Conservation (phyloP, 1,140 invertebrate genomes). For the Sycophila sp. region DNA sequence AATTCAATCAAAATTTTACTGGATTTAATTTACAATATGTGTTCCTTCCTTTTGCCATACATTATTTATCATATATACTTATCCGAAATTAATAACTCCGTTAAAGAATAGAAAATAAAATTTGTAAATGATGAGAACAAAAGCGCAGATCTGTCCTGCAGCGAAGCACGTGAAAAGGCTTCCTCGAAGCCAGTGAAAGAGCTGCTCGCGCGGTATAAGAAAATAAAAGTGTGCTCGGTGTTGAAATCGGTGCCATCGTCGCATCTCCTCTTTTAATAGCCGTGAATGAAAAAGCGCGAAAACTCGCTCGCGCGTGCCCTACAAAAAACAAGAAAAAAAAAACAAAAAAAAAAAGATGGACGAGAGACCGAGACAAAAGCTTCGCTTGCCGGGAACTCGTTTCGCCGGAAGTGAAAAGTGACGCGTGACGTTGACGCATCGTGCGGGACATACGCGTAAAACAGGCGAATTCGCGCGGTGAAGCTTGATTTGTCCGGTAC, state of each 20-base stretch:
- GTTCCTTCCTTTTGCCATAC: too few species aligned
- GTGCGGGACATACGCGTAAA: neutral
- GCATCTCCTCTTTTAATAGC: constrained; percentile 12
- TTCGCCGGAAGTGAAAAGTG: constrained; percentile 34
- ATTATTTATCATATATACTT: too few species aligned
- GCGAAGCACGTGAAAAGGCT: too few species aligned
- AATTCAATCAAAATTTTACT: too few species aligned
- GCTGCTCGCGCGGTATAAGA: too few species aligned
- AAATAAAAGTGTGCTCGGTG: neutral
- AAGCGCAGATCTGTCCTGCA: too few species aligned
- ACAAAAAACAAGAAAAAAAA: neutral
- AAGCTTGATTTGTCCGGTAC: constrained; percentile 25
- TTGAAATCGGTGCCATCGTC: neutral
- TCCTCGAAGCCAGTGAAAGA: too few species aligned
- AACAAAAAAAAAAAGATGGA: neutral
- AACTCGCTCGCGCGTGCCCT: neutral
- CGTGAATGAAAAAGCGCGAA: constrained; percentile 11
- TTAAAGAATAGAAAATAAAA: too few species aligned
- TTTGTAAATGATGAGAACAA: too few species aligned
- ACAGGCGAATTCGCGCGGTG: neutral
- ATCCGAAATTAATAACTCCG: too few species aligned
- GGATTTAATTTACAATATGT: too few species aligned
- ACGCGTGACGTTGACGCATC: constrained; percentile 28
- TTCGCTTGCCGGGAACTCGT: neutral
- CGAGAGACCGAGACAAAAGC: constrained; percentile 10